phyloP scores from a whole-genome alignment of 2,113 vertebrate genomes.

The Tachycineta bicolor region DNA sequence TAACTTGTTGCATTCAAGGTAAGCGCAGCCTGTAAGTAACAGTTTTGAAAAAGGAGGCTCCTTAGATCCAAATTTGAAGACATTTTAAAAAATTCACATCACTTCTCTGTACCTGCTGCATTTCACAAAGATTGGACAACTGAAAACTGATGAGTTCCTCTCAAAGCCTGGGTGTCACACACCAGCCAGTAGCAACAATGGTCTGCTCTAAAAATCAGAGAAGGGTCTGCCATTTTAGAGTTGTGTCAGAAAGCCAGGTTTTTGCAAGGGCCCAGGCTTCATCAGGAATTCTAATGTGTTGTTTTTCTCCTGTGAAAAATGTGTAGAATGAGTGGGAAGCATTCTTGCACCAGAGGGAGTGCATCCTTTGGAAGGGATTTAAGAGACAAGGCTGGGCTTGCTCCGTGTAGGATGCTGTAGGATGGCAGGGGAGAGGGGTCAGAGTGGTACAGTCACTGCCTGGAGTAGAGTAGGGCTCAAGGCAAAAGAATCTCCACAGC shows the following conservation, averaged over 20 bases:
- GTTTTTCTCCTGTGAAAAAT: neutral
- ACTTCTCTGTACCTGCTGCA: neutral
- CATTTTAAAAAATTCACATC: neutral
- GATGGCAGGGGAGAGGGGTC: neutral
- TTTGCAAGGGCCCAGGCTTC: neutral
- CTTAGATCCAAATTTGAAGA: neutral
- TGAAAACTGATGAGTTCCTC: neutral
- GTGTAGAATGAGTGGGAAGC: neutral
- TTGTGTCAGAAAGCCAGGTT: neutral
- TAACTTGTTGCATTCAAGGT: neutral
- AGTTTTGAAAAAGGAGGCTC: neutral
- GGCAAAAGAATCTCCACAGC: neutral
- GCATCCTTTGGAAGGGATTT: neutral
- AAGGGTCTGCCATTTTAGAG: neutral
- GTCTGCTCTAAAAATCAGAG: neutral
- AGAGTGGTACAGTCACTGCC: neutral
- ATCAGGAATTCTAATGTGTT: neutral
- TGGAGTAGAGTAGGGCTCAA: neutral
- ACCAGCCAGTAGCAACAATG: neutral
- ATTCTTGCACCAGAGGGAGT: neutral
- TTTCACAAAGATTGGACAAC: neutral
- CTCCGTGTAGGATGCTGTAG: rapidly evolving
- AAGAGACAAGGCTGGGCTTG: neutral
- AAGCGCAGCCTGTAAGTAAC: neutral
- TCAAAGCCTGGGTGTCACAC: neutral